Evolutionary conservation across 1,140 invertebrate species (phyloP).

Genomic region (Diabrotica undecimpunctata): DNA sequence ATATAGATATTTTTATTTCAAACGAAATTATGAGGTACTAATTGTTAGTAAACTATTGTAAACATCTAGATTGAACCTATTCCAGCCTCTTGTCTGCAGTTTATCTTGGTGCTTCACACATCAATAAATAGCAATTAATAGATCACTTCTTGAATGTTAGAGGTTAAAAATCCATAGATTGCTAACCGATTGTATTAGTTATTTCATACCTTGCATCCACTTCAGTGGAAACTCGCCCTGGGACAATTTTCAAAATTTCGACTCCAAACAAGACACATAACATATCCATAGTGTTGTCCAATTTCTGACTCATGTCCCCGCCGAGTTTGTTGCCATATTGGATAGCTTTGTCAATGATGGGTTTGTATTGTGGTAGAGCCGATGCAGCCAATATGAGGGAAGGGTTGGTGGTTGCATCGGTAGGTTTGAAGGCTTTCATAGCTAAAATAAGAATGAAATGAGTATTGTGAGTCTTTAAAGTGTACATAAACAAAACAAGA

Average conservation of each 20-base stretch:
- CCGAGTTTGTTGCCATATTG: slow-evolving; percentile 75
- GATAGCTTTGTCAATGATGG: slow-evolving; percentile 85
- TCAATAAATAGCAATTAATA: too few relatives aligned
- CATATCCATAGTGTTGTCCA: slow-evolving; percentile 83
- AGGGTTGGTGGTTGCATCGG: slow-evolving; percentile 99
- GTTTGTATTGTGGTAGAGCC: slow-evolving; percentile 85
- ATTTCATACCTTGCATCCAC: slow-evolving; percentile 84
- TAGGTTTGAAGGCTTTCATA: slow-evolving; percentile 95
- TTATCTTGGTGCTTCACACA: too few relatives aligned
- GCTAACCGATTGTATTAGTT: neutral
- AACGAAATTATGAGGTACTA: too few relatives aligned
- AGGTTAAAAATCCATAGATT: too few relatives aligned
- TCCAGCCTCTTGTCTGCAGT: too few relatives aligned
- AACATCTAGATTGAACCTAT: too few relatives aligned
- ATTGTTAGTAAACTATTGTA: too few relatives aligned
- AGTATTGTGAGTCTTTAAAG: too few relatives aligned
- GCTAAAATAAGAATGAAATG: slow-evolving; percentile 54
- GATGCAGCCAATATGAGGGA: slow-evolving; percentile 93
- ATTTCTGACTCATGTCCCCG: slow-evolving; percentile 66
- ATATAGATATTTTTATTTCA: too few relatives aligned
- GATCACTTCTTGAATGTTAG: too few relatives aligned
- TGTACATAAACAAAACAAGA: too few relatives aligned
- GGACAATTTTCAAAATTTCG: slow-evolving; percentile 97
- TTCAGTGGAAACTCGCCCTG: slow-evolving; percentile 97
- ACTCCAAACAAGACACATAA: slow-evolving; percentile 92